These are phyloP conservation scores for Anser brachyrhynchus DNA, from an alignment of 2,113 vertebrate species.

Conservation along the genomic window DNA sequence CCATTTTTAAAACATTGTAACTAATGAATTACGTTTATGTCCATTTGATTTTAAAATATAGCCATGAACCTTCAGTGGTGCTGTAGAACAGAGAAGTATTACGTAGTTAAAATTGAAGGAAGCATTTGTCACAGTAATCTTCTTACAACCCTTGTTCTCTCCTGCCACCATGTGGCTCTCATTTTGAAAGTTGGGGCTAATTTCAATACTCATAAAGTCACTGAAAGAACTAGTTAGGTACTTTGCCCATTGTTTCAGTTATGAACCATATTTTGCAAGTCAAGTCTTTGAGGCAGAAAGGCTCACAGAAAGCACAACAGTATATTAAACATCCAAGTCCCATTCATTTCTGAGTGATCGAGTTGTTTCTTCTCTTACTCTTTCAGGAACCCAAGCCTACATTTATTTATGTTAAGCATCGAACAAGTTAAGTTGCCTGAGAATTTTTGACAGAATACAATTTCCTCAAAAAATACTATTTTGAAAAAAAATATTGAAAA, in stretches of 20 bases:
- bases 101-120: neutral
- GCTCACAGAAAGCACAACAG: neutral
- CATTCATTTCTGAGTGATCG: neutral
- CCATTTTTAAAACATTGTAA: neutral
- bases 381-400: neutral
- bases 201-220: neutral
- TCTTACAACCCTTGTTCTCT: neutral
- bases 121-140: neutral
- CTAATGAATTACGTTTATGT: neutral
- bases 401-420: neutral
- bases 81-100: neutral
- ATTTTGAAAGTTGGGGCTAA: neutral
- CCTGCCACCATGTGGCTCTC: constrained; percentile 57
- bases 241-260: neutral
- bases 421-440: neutral
- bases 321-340: neutral
- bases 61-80: neutral
- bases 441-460: neutral
- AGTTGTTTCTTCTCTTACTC: neutral
- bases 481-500: neutral
- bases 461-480: neutral
- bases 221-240: neutral
- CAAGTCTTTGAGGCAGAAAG: neutral
- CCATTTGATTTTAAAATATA: neutral
- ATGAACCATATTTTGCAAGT: neutral